A percentile compares a stretch with the other conserved stretches of the same genome.
These are phyloP conservation scores for Peromyscus melanophrys DNA, from an alignment of 2,797 vertebrate genomes.

Conservation along the genomic window DNA sequence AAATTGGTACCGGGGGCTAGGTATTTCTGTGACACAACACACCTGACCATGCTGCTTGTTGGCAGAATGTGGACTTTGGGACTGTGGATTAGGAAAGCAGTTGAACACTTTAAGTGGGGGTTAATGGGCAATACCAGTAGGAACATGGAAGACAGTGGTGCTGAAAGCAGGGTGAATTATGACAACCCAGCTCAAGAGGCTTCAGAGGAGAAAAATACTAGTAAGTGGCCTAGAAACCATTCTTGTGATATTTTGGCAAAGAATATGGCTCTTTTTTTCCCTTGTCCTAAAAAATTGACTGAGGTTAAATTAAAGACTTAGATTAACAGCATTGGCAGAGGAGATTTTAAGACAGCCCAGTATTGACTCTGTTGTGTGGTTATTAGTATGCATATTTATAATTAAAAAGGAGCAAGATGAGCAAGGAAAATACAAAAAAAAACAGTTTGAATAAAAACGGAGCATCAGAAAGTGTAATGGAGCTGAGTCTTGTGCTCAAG, in stretches of 20 bases:
- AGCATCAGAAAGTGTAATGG: not conserved
- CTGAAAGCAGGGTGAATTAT: not conserved
- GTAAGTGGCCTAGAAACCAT: not conserved
- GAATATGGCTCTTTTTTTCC: not conserved
- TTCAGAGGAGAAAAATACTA: not conserved
- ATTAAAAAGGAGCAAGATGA: not conserved
- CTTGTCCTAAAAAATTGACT: not conserved
- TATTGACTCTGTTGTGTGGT: not conserved
- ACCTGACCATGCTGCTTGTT: not conserved
- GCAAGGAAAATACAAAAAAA: not conserved
- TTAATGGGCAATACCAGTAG: not conserved
- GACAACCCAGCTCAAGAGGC: not conserved
- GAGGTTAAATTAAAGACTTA: not conserved
- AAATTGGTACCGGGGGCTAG: not conserved
- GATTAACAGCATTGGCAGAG: not conserved
- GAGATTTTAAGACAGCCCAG: not conserved
- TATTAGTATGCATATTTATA: not conserved
- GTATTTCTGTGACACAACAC: no score
- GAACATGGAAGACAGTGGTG: not conserved
- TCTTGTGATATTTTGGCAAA: not conserved
- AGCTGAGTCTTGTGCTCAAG: not conserved
- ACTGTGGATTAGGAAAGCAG: not conserved
- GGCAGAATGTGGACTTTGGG: not conserved
- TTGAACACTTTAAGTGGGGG: not conserved
- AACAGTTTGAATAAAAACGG: not conserved